These are phyloP conservation scores for Nudaria mundana DNA, from an alignment of 2,888 invertebrate genomes.

Conservation along the genomic window DNA sequence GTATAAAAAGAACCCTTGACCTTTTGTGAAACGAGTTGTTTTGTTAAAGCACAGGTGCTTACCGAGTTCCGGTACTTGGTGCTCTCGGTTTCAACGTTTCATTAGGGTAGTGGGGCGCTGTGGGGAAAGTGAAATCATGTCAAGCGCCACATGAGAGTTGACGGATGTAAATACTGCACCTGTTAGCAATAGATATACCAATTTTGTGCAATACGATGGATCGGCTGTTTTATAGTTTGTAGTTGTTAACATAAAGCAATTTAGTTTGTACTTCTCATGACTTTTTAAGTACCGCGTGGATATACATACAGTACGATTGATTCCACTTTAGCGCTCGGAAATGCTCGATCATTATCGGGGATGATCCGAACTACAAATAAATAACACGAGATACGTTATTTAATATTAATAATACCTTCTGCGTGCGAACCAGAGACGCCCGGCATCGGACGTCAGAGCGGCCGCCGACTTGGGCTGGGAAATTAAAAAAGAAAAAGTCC, in stretches of 20 bases:
- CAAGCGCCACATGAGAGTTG: conserved; percentile 46
- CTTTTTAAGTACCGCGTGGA: too few species aligned
- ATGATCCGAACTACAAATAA: too few species aligned
- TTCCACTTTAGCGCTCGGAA: too few species aligned
- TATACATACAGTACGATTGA: too few species aligned
- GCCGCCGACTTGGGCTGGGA: too few species aligned
- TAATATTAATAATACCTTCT: too few species aligned
- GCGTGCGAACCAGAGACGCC: too few species aligned
- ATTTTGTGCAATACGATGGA: conserved; percentile 19
- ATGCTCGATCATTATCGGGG: too few species aligned
- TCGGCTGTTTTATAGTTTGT: not conserved
- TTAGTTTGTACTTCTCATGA: too few species aligned
- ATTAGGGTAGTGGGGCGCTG: conserved; percentile 26
- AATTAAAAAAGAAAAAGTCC: too few species aligned
- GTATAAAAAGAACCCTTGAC: conserved; percentile 37
- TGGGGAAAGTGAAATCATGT: conserved; percentile 58
- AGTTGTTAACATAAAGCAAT: not conserved
- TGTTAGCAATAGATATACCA: conserved; percentile 33
- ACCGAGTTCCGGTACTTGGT: conserved; percentile 6
- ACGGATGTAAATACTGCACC: conserved; percentile 36
- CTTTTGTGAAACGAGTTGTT: conserved; percentile 29
- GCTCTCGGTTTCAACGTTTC: conserved; percentile 12
- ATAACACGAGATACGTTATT: too few species aligned
- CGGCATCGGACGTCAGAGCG: too few species aligned
- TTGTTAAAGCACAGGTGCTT: conserved; percentile 15